Evolutionary conservation across 2,113 vertebrate genomes (phyloP).

Genomic region (Gnathonemus longibarbis): DNA sequence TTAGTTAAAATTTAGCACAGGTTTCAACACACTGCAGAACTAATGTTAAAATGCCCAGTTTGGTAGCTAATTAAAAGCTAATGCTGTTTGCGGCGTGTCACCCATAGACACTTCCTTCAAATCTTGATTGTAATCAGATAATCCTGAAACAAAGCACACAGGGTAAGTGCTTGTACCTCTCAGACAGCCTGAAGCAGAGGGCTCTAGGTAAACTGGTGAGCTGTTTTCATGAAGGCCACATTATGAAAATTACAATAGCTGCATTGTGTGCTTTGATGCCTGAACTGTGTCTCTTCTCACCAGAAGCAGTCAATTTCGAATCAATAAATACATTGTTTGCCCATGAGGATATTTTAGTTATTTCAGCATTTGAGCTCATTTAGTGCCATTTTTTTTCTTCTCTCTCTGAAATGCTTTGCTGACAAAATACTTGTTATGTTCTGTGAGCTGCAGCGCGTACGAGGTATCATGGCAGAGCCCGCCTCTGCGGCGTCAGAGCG

Average conservation of each 20-base stretch:
- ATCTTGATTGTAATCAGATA: neutral
- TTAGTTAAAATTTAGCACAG: neutral
- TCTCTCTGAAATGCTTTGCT: neutral
- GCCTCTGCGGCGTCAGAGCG: neutral
- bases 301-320: conserved; percentile 3
- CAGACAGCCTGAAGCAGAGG: neutral
- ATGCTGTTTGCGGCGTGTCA: neutral
- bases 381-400: neutral
- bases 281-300: neutral
- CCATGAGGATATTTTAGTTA: conserved; percentile 17
- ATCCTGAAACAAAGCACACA: neutral
- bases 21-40: neutral
- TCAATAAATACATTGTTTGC: conserved; percentile 12
- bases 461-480: neutral
- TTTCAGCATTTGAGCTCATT: conserved; percentile 14
- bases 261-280: conserved; percentile 9
- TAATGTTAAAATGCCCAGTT: neutral
- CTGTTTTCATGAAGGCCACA: conserved; percentile 6
- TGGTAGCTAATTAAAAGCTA: neutral
- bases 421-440: neutral
- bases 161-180: neutral
- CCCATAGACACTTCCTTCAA: neutral
- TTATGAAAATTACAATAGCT: conserved; percentile 13
- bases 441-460: neutral
- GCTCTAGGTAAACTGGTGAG: neutral